Evolutionary conservation across 2,113 vertebrate genomes (phyloP).

Genomic region (Calidris pygmaea): DNA sequence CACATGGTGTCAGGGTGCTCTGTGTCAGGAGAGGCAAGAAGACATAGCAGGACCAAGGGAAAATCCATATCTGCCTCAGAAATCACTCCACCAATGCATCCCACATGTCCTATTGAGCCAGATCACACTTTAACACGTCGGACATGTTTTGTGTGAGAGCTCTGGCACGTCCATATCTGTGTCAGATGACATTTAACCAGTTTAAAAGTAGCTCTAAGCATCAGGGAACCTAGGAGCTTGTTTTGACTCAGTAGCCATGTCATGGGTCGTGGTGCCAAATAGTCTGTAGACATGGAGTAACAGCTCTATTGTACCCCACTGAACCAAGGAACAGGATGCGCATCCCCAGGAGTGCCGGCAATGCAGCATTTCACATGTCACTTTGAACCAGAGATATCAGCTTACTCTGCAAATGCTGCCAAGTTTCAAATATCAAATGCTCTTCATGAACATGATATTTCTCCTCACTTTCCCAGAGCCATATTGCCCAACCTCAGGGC

Average conservation of each 20-base stretch:
- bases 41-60: background rate
- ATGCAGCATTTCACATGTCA: background rate
- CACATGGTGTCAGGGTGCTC: background rate
- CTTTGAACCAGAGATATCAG: background rate
- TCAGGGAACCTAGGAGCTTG: background rate
- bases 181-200: background rate
- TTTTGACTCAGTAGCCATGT: background rate
- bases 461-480: background rate
- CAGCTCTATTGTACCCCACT: background rate
- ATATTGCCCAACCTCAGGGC: background rate
- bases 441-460: background rate
- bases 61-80: background rate
- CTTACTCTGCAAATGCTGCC: background rate
- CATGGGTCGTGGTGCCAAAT: background rate
- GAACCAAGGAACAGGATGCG: background rate
- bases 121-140: background rate
- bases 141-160: background rate
- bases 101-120: background rate
- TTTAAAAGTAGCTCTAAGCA: background rate
- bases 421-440: background rate
- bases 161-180: accelerated
- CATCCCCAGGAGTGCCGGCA: background rate
- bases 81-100: background rate
- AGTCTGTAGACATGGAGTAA: background rate
- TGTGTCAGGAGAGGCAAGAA: background rate